Conservation (phyloP, 23 tunicate genomes). For the Phallusia fumigata region DNA sequence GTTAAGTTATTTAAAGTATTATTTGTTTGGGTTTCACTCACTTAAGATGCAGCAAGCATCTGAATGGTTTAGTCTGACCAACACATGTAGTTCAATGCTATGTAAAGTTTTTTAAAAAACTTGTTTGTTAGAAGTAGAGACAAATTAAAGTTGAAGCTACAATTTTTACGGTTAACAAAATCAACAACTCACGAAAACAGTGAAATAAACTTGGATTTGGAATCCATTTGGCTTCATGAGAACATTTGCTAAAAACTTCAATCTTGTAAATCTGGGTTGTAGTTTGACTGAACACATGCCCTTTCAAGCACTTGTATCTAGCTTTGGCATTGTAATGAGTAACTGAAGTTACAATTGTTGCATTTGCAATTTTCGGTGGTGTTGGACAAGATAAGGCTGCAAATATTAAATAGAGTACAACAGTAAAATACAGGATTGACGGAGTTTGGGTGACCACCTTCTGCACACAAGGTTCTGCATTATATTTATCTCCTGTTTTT, state of each 20-base stretch:
- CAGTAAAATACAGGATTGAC: no score
- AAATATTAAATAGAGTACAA: background rate
- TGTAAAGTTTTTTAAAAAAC: background rate
- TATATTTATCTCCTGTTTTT: no score
- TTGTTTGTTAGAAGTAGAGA: background rate
- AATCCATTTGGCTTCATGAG: constrained; percentile 31
- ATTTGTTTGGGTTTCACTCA: no score
- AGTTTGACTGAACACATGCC: constrained; percentile 42
- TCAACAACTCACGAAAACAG: constrained; percentile 40
- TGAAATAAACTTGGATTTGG: constrained; percentile 29
- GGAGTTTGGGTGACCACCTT: no score
- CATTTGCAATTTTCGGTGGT: constrained; percentile 23
- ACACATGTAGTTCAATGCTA: no score
- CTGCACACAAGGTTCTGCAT: no score
- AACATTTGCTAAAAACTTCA: constrained; percentile 29
- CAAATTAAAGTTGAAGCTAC: background rate
- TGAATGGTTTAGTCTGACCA: no score
- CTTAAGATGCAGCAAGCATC: no score
- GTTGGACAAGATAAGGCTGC: background rate
- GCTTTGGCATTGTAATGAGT: constrained; percentile 23
- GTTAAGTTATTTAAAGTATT: no score
- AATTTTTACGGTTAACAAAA: constrained; percentile 1
- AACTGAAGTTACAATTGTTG: constrained; percentile 8
- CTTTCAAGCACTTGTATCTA: constrained; percentile 22
- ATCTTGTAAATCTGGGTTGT: background rate